A percentile compares a stretch with the other conserved stretches of the same genome.
Conservation (phyloP, 64 coral and sea anemone genomes). For the Hydrozoanthus tunicans region DNA sequence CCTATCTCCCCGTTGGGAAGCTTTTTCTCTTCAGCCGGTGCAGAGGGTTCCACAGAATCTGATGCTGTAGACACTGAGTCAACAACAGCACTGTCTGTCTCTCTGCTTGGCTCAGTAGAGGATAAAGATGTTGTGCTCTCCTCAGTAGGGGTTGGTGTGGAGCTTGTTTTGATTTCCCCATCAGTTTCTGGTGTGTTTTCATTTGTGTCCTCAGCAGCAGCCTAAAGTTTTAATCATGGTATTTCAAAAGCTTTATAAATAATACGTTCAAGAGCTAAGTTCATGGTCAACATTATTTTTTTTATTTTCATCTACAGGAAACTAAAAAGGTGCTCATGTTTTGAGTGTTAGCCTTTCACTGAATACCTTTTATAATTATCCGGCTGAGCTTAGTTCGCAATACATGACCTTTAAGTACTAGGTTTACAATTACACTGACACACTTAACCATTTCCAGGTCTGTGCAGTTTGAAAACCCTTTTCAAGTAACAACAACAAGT, state of each 20-base stretch:
- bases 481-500: too few species aligned
- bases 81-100: background rate
- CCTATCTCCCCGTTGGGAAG: slow-evolving; percentile 48
- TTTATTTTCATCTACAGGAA: too few species aligned
- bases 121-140: slow-evolving; percentile 26
- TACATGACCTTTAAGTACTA: too few species aligned
- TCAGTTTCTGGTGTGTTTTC: slow-evolving; percentile 49
- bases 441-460: too few species aligned
- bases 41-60: slow-evolving; percentile 17
- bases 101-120: slow-evolving; percentile 15
- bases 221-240: slow-evolving; percentile 16
- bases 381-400: too few species aligned
- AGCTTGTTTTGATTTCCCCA: slow-evolving; percentile 26
- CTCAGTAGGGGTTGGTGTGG: slow-evolving; percentile 58
- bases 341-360: too few species aligned
- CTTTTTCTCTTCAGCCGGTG: slow-evolving; percentile 23
- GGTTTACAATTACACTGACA: too few species aligned
- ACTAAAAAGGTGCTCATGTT: too few species aligned
- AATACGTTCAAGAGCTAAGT: background rate
- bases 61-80: slow-evolving; percentile 15
- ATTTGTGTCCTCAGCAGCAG: slow-evolving; percentile 72
- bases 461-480: too few species aligned
- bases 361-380: too few species aligned
- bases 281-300: background rate
- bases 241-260: background rate